phyloP scores from a whole-genome alignment of 2,797 vertebrate genomes.

The Novumbra hubbsi region DNA sequence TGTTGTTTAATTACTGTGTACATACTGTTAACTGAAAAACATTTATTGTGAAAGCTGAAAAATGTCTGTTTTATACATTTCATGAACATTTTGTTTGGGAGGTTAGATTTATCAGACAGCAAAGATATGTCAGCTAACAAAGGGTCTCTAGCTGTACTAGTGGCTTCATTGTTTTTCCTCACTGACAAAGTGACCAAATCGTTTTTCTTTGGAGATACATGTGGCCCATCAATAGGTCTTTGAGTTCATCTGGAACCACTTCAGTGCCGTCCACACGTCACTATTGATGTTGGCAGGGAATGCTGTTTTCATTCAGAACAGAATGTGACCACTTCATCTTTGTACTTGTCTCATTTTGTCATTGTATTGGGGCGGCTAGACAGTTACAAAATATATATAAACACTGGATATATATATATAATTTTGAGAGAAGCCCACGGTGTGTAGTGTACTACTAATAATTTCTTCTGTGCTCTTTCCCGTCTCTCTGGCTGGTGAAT shows the following conservation, averaged over 20 bases:
- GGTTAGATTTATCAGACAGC: no score
- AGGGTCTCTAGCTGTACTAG: no score
- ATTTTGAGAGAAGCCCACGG: background rate
- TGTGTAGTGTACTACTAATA: background rate
- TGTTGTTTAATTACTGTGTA: no score
- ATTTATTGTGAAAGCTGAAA: no score
- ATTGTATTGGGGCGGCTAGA: background rate
- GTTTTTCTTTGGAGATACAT: background rate
- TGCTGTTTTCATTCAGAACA: background rate
- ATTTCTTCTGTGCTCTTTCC: background rate
- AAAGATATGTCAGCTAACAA: no score
- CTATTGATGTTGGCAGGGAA: slow-evolving; percentile 40
- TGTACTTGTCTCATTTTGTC: background rate
- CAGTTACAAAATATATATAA: background rate
- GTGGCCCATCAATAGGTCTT: background rate
- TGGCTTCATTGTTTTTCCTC: no score
- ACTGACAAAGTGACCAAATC: background rate
- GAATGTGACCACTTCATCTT: background rate
- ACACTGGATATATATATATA: background rate
- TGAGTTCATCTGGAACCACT: background rate
- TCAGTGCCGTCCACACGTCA: slow-evolving; percentile 34
- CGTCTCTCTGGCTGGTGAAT: background rate
- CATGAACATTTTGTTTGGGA: no score
- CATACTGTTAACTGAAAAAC: no score
- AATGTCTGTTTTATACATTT: no score